A percentile compares a stretch with the other conserved stretches of the same genome.
Conservation (phyloP, 2,888 invertebrate species). For the Chloroclysta siterata region DNA sequence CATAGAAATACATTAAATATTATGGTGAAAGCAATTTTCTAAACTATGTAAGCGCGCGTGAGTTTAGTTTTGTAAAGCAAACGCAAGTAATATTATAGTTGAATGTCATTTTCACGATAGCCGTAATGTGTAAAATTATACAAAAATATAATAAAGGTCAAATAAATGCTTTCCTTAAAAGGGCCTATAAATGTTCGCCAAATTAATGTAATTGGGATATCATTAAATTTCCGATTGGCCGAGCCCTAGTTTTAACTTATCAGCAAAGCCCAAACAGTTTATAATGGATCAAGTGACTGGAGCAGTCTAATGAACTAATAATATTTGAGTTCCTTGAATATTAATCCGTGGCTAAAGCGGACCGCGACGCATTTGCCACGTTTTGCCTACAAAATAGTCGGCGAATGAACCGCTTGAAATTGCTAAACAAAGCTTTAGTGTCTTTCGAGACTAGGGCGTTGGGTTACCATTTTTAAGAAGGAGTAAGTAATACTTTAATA, state of each 20-base stretch:
- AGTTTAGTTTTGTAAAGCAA: neutral
- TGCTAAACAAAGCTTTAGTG: slow-evolving; percentile 38
- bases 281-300: neutral
- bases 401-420: slow-evolving; percentile 49
- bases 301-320: slow-evolving; percentile 16
- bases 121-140: neutral
- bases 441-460: slow-evolving; percentile 7
- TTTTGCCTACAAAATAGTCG: slow-evolving; percentile 47
- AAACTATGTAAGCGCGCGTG: neutral
- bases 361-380: slow-evolving; percentile 47
- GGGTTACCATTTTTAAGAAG: neutral
- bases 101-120: too few relatives aligned
- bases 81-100: neutral
- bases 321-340: slow-evolving; percentile 48
- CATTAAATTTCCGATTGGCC: neutral
- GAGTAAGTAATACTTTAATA: slow-evolving; percentile 4
- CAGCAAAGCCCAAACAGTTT: neutral
- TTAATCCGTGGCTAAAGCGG: slow-evolving; percentile 52
- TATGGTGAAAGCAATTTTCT: slow-evolving; percentile 14
- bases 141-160: neutral
- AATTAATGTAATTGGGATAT: neutral
- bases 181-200: neutral
- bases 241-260: neutral
- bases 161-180: slow-evolving; percentile 7
- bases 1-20: neutral